Evolutionary conservation across 2,797 vertebrate species (phyloP), one percentile per base, ranked within the genome.

Genomic region (Sciurus vulgaris): DNA sequence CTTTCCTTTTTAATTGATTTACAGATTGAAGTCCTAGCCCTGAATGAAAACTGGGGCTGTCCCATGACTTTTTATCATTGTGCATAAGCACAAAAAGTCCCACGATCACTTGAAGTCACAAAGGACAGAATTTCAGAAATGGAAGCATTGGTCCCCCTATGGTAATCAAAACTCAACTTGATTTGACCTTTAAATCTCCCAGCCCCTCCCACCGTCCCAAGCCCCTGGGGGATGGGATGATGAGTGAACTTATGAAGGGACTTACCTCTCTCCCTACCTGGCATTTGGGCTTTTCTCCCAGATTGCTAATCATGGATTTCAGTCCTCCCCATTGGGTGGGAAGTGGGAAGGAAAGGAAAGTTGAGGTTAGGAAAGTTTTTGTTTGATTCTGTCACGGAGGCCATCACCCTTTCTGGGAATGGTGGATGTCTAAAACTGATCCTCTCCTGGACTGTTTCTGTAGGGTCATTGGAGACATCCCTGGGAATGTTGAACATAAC

Each of bases 41-140:
- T 69, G 33, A 54, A 20, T 73, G 33, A 83, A 88, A 47, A 67
- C 3, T 49, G 6, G 0, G 1, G n/a, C 24, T 59, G 24, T 33
- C 17, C 13, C 28, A 35, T 47, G 69, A 81, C 54, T 51, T 76
- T 67, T 4, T 49, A 17, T 83, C 30, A 61, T 67, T 8, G 67
- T 9, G 15, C 38, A 81, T 44, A 93, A 51, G 18, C 78, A 30
- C 69, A 91, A 70, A 95, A 83, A 56, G 61, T 67, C n/a, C 54
- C 44, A 1, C 61, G n/a, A 77, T 44, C 70, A 77, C 76, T 12
- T 61, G 35, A 86, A 70, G 5, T 74, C 74, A 95, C 35, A 18
- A 59, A 91, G 33, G 6, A 59, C 51, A 35, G 49, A 63, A 61
- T 35, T 92, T 91, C 63, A 87, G 51, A 89, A 89, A 70, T 20